Evolutionary conservation across 2,888 invertebrate genomes (phyloP), one percentile per base, ranked within the genome.

Genomic region (Leucophenga maculata): DNA sequence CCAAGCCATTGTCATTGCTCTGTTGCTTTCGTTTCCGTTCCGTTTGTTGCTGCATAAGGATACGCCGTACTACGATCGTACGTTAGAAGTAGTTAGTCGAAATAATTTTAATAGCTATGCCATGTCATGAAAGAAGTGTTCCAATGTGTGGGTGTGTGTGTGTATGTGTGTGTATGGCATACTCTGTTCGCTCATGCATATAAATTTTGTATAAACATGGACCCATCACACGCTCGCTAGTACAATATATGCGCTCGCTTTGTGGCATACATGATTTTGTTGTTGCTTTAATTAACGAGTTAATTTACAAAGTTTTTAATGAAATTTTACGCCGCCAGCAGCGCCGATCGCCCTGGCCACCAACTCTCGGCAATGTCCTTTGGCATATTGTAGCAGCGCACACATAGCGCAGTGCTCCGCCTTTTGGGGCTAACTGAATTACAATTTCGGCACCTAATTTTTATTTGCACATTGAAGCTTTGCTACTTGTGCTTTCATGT

Each of bases 291-390:
- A 65, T 65, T 65, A 65, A 65, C 50, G 65, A 50, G 48, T 65
- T 65, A 65, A 65, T 65, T 65, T 65, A 26, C 22, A 65, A 65
- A 65, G 65, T 65, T 65, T 50, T 65, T 65, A 65, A 65, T 65
- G 65, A 65, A 62, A 62, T 39, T 62, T 16, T 20, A 3, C 32
- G 46, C 8, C 22, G 20, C 22, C 22, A 26, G 13, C 50, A 50
- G 8, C 50, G 16, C 14, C 50, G 16, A 6, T 50, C 16, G 16
- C n/a, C 16, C 16, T 50, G 39, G 39, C 2, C 4, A 26, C 26
- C 2, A 26, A 26, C 2, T 3, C 2, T 26, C 3, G 26, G 3
- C 26, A 26, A n/a, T n/a, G n/a, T n/a, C 26, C 26, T 26, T 26
- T 26, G 26, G 26, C 26, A 26, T 26, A 4, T 26, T 26, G 2